Evolutionary conservation across 2,113 vertebrate species (phyloP).

Genomic region (Dromiciops gliroides): DNA sequence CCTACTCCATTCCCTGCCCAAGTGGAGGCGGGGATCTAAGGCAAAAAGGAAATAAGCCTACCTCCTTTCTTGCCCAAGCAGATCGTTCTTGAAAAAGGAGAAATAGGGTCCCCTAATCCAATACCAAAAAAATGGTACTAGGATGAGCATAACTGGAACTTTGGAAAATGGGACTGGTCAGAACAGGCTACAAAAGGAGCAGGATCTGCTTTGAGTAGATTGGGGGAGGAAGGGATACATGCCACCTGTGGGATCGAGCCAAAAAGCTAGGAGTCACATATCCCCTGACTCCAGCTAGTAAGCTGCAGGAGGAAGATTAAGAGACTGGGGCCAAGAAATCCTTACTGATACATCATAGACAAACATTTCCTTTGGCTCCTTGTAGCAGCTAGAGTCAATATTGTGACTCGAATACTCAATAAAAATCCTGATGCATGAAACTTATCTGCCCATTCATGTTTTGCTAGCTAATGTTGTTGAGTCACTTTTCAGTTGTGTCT

Average conservation of each 20-base stretch:
- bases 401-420: not conserved
- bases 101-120: not conserved
- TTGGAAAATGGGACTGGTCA: not conserved
- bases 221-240: not conserved
- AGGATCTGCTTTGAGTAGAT: not conserved
- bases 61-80: not conserved
- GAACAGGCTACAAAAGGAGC: not conserved
- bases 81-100: not conserved
- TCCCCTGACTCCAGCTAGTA: not conserved
- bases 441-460: not conserved
- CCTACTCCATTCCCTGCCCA: not conserved
- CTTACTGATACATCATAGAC: not conserved
- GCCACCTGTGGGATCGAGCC: not conserved
- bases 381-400: not conserved
- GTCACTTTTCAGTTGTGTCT: not conserved
- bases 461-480: not conserved
- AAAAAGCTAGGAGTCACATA: not conserved
- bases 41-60: not conserved
- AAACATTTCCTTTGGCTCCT: not conserved
- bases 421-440: not conserved
- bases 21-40: not conserved
- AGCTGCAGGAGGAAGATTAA: not conserved
- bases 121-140: not conserved
- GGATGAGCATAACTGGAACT: not conserved
- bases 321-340: not conserved